Evolutionary conservation across 92 coral and sea anemone genomes (phyloP), one percentile per base, ranked within the genome.

Genomic region (Phenganax subtilis): DNA sequence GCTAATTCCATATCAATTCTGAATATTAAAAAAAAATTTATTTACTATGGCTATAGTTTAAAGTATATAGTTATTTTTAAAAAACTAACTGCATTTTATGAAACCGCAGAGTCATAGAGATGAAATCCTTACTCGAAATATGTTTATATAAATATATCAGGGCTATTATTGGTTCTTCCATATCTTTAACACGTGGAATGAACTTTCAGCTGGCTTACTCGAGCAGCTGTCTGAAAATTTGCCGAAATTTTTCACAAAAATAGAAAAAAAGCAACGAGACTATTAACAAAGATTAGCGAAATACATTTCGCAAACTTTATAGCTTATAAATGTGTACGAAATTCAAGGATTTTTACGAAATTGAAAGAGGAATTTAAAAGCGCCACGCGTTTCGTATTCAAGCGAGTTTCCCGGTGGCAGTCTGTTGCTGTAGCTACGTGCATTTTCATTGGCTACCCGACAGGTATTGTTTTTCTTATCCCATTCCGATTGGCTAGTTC

Each of bases 381-480:
- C 72, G 51, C 72, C 72, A 66, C 72, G 72, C 72, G 28, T 66
- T 66, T 66, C 31, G 72, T 10, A 10, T 64, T 94, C 88, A 88
- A 87, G 86, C 84, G 72, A 77, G 85, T 83, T 87, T 52, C 82
- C 65, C 82, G 93, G 88, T 88, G 90, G 93, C 84, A 87, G 88
- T 84, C 79, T 90, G 86, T 85, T 83, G 85, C 87, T 85, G 80
- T 52, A 75, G 75, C 72, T 75, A 12, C 66, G 55, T 75, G 84
- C 85, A 73, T 44, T 63, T 80, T 87, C 88, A 93, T 93, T 93
- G 97, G 98, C 71, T 71, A 52, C 72, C 54, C 61, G 54, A 78
- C 84, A 82, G 92, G 85, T 85, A 79, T 87, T 90, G 88, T 93
- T 89, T 91, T 89, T 89, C 92, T 93, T 91, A 88, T 89, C 29